Base-by-base conservation (phyloP, 1,140 invertebrate genomes). In the Drosophila eugracilis region DNA sequence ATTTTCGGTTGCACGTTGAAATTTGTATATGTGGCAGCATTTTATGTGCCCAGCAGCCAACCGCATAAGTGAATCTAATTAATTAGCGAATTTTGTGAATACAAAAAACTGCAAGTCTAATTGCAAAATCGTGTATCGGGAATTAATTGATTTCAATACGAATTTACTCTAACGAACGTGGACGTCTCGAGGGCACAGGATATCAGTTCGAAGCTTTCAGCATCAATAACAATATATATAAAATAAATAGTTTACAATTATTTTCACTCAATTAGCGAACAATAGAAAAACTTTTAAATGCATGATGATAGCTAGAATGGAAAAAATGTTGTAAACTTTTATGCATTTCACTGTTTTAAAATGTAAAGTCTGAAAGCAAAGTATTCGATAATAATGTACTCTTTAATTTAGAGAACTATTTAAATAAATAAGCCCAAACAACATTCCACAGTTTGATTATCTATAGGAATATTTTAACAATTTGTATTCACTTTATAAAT, bases 51-150 rank as follows among this genome's bases (percentile, higher is more conserved):
- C 42, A 65, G 42, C 12, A 66, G 42, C 19, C 32, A 66, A n/a
- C 7, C 17, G 7, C 14, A n/a, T 17, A 44, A 26, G 21, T 34
- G 17, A 14, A 67, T 67, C 34, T 22, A 66, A 67, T 67, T 67
- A 66, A 48, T 28, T 67, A 22, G 37, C 21, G 9, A 10, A 39
- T 48, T 41, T 42, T 42, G 24, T 3, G n/a, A 60, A 22, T 12
- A 5, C 10, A 30, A 66, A 14, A 14, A 39, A 32, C 45, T 21
- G 21, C 2, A 3, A 32, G 36, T 62, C 36, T 52, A 66, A 67
- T 50, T 34, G 45, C 63, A 7, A 14, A 67, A 36, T 67, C 60
- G 30, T 62, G 60, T 65, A 44, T 10, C 5, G 28, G 10, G n/a
- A 7, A 28, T 12, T 37, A 47, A 62, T 65, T 28, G 39, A 63